A percentile compares a stretch with the other conserved stretches of the same genome.
phyloP scores from a whole-genome alignment of 2,797 vertebrate species.

The Enteromius argenteus region DNA sequence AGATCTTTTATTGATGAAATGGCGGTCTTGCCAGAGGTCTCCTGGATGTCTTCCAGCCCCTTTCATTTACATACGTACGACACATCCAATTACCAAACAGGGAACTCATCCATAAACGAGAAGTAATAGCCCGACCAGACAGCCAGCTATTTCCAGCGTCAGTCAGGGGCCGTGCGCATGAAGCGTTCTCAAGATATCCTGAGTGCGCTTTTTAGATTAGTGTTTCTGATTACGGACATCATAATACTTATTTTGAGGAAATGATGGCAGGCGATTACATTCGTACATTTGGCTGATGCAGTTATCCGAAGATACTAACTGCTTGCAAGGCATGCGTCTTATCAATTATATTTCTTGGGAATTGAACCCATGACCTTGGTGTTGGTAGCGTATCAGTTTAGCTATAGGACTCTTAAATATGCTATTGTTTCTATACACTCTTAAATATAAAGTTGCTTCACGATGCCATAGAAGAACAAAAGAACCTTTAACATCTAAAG shows the following conservation, averaged over 20 bases:
- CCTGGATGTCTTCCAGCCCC: conserved; percentile 44
- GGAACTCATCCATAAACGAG: conserved; percentile 48
- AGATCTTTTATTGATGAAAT: conserved; percentile 58
- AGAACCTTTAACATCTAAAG: no score
- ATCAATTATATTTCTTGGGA: not conserved
- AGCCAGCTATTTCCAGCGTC: conserved; percentile 15
- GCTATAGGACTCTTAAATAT: not conserved
- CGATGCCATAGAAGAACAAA: no score
- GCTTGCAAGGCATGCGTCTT: not conserved
- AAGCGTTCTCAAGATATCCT: not conserved
- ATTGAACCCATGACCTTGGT: conserved; percentile 21
- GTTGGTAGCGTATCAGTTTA: not conserved
- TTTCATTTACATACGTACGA: conserved; percentile 52
- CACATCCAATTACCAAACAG: conserved; percentile 48
- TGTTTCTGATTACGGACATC: conserved; percentile 24
- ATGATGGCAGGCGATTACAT: not conserved
- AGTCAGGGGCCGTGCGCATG: not conserved
- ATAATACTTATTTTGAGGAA: conserved; percentile 20
- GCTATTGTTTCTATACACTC: not conserved
- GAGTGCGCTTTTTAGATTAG: conserved; percentile 15
- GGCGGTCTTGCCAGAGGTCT: conserved; percentile 53
- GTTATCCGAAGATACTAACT: conserved; percentile 5
- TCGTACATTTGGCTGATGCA: conserved; percentile 6
- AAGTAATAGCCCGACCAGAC: conserved; percentile 22
- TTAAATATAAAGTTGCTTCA: no score